Percentiles rank a stretch among this genome's conserved stretches.
These are phyloP conservation scores for Chouioia cunea DNA, from an alignment of 2,888 invertebrate genomes.

Conservation along the genomic window DNA sequence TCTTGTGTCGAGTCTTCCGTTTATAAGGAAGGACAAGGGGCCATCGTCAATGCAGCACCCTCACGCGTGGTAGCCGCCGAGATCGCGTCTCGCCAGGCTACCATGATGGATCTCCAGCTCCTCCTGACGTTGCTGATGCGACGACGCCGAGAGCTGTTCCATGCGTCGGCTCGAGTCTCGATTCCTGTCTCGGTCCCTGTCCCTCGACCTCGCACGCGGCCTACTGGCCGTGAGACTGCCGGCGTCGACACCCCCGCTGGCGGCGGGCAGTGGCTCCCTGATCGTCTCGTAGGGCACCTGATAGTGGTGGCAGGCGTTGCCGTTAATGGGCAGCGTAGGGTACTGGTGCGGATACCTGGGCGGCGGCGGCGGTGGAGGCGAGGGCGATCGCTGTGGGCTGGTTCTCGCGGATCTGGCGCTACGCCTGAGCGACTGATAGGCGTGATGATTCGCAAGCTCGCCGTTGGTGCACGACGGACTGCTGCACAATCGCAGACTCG, in stretches of 20 bases:
- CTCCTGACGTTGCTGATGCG: slow-evolving; percentile 52
- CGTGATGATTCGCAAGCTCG: slow-evolving; percentile 33
- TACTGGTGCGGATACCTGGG: slow-evolving; percentile 59
- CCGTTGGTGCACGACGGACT: slow-evolving; percentile 44
- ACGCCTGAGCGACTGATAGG: slow-evolving; percentile 48
- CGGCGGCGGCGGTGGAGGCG: slow-evolving; percentile 55
- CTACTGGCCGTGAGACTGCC: too few species aligned
- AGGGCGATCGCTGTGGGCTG: slow-evolving; percentile 43
- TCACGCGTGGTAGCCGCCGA: slow-evolving; percentile 47
- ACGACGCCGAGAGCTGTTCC: slow-evolving; percentile 46
- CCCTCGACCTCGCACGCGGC: too few species aligned
- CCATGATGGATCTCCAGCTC: slow-evolving; percentile 54
- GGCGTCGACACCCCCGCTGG: slow-evolving; percentile 27
- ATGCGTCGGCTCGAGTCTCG: slow-evolving; percentile 42
- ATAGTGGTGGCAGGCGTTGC: slow-evolving; percentile 60
- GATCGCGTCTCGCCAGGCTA: slow-evolving; percentile 51
- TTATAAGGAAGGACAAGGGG: neutral
- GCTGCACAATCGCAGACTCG: slow-evolving; percentile 49
- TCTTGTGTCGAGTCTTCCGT: neutral
- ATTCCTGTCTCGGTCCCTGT: slow-evolving; percentile 50
- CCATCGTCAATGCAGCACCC: neutral
- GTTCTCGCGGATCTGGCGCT: slow-evolving; percentile 44
- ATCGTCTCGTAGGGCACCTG: slow-evolving; percentile 52
- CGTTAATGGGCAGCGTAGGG: slow-evolving; percentile 64
- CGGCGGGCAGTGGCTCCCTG: slow-evolving; percentile 30